phyloP scores from a whole-genome alignment of 2,113 vertebrate species.

The Pipra filicauda region DNA sequence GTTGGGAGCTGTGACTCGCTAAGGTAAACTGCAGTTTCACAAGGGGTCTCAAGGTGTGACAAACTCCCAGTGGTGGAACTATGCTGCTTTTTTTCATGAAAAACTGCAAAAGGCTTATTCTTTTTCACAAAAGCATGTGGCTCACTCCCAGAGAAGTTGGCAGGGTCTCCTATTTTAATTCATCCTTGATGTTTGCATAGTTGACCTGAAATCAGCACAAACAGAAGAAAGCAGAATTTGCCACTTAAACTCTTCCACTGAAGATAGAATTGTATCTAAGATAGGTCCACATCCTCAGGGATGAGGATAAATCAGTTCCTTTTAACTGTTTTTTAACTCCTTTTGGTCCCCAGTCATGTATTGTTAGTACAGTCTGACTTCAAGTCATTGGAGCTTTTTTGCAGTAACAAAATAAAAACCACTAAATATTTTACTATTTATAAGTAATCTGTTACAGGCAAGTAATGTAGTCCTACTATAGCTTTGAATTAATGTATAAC shows the following conservation, averaged over 20 bases:
- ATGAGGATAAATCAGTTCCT: background rate
- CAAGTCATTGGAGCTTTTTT: background rate
- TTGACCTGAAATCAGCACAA: background rate
- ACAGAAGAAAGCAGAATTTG: background rate
- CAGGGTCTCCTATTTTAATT: background rate
- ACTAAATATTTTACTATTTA: constrained; percentile 75
- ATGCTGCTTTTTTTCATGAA: background rate
- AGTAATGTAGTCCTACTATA: constrained; percentile 63
- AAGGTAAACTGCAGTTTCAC: background rate
- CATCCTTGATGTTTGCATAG: background rate
- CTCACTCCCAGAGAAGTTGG: background rate
- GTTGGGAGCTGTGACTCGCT: background rate
- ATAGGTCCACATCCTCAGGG: background rate
- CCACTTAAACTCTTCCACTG: background rate
- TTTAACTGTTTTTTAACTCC: background rate
- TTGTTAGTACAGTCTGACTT: constrained; percentile 39
- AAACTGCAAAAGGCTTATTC: background rate
- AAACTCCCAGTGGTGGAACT: background rate
- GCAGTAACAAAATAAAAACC: constrained; percentile 35
- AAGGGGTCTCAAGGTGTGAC: background rate
- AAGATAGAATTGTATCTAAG: background rate
- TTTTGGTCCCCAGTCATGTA: constrained; percentile 23
- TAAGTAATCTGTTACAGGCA: constrained; percentile 75
- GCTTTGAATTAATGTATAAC: constrained; percentile 78
- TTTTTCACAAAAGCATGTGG: background rate